Percentiles rank a stretch among this genome's conserved stretches.
Evolutionary conservation across 2,797 vertebrate genomes (phyloP).

Genomic region (Coreius guichenoti): DNA sequence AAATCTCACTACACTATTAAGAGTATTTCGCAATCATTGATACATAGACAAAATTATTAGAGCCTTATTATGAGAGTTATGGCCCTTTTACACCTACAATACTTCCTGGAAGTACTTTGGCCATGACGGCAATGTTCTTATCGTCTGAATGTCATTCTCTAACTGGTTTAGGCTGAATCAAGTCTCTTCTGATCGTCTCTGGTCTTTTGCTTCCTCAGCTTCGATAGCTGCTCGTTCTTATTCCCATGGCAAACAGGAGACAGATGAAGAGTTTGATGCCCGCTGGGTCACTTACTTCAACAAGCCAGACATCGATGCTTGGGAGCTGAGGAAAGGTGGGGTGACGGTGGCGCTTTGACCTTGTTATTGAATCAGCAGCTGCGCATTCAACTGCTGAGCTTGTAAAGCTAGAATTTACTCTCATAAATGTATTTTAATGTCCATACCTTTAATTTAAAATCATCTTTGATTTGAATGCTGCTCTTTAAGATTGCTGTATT

Average conservation of each 20-base stretch:
- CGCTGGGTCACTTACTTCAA: slow-evolving; percentile 98
- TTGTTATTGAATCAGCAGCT: neutral
- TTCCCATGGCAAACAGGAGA: slow-evolving; percentile 91
- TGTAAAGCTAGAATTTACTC: neutral
- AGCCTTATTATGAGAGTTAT: neutral
- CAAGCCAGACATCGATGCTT: slow-evolving; percentile 95
- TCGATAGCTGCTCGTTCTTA: slow-evolving; percentile 85
- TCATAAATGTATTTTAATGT: neutral
- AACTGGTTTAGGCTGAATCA: neutral
- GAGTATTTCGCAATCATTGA: neutral
- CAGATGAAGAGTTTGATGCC: slow-evolving; percentile 97
- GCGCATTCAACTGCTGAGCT: neutral
- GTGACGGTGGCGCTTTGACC: neutral
- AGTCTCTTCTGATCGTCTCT: neutral
- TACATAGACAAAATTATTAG: neutral
- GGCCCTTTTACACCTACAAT: neutral
- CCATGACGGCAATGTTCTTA: neutral
- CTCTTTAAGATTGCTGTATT: neutral
- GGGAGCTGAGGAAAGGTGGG: slow-evolving; percentile 97
- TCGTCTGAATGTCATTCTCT: neutral
- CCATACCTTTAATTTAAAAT: neutral
- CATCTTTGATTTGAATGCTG: neutral
- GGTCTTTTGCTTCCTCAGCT: slow-evolving; percentile 63
- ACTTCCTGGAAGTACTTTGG: neutral
- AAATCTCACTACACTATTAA: slow-evolving; percentile 7